phyloP scores from a whole-genome alignment of 2,113 vertebrate genomes.

The Fulmarus glacialis region DNA sequence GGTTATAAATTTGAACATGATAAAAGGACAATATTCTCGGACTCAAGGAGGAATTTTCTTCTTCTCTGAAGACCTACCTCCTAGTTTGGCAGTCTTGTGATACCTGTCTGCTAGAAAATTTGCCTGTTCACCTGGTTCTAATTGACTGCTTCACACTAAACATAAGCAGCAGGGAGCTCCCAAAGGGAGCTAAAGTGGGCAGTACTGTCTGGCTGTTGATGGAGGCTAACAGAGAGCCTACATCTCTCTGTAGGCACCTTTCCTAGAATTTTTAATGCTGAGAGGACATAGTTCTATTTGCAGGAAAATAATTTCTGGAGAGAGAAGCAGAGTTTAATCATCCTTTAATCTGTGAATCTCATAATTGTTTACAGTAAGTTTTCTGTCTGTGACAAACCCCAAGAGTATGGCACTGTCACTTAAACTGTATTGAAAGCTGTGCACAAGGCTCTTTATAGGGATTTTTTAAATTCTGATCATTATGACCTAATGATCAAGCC shows the following conservation, averaged over 20 bases:
- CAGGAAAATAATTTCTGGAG: neutral
- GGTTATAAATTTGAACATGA: neutral
- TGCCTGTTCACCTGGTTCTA: conserved; percentile 10
- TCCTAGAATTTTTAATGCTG: neutral
- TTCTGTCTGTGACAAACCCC: neutral
- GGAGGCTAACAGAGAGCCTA: neutral
- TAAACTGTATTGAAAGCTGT: neutral
- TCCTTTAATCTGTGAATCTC: neutral
- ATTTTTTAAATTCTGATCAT: conserved; percentile 29
- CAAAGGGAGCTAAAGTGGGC: neutral
- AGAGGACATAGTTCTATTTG: neutral
- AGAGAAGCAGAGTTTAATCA: neutral
- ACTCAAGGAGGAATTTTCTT: neutral
- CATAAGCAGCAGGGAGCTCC: conserved; percentile 16
- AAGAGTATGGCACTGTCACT: neutral
- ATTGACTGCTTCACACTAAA: neutral
- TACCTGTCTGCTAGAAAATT: neutral
- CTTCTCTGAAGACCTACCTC: neutral
- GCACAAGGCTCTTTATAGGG: neutral
- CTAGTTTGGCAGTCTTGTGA: neutral
- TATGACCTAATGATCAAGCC: conserved; percentile 45
- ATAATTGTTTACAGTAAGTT: neutral
- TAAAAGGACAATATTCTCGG: neutral
- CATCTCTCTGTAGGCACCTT: neutral
- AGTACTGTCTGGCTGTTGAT: neutral